Conservation (phyloP, 2,888 invertebrate genomes). For the Brachyopa scutellaris region DNA sequence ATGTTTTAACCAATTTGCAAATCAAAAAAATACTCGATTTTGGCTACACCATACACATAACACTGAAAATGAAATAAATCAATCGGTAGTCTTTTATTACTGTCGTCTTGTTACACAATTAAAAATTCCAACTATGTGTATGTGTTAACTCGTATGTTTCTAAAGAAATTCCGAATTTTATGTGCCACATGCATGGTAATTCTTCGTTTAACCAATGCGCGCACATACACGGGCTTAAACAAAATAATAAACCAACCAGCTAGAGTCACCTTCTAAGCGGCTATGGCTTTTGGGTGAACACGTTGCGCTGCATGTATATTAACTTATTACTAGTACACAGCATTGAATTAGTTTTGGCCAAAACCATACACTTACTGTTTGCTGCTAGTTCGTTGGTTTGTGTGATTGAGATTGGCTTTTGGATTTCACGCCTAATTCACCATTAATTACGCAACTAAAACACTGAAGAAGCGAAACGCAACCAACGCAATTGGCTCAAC, state of each 20-base stretch:
- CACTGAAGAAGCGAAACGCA: slow-evolving; percentile 26
- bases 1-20: no score
- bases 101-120: slow-evolving; percentile 35
- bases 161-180: slow-evolving; percentile 44
- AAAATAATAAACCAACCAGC: slow-evolving; percentile 14
- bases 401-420: slow-evolving; percentile 15
- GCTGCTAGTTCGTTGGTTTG: slow-evolving; percentile 11
- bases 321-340: slow-evolving; percentile 52
- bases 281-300: slow-evolving; percentile 31
- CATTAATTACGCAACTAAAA: slow-evolving; percentile 44
- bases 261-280: slow-evolving; percentile 47
- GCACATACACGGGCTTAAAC: no score
- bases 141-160: slow-evolving; percentile 5
- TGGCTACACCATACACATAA: no score
- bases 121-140: slow-evolving; percentile 31
- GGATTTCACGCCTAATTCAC: slow-evolving; percentile 51
- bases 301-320: slow-evolving; percentile 61
- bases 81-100: background rate
- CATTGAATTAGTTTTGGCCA: slow-evolving; percentile 19
- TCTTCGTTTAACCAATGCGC: background rate
- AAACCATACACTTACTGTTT: background rate
- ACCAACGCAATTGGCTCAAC: slow-evolving; percentile 21
- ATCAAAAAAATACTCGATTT: no score
- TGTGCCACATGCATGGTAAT: slow-evolving; percentile 1
- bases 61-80: no score